phyloP scores from a whole-genome alignment of 2,113 vertebrate species.

The Actenoides lindsayi region DNA sequence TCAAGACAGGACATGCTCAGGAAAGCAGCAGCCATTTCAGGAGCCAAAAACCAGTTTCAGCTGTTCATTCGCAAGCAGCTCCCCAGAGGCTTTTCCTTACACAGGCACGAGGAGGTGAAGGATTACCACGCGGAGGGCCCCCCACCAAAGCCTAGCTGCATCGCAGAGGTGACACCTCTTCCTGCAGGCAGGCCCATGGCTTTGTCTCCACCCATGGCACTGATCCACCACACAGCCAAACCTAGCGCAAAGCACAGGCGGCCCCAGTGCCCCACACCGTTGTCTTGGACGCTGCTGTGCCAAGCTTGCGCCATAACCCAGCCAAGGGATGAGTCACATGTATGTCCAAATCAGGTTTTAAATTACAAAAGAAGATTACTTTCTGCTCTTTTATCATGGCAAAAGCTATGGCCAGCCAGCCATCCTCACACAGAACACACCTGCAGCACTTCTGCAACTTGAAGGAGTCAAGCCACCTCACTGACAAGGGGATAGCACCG shows the following conservation, averaged over 20 bases:
- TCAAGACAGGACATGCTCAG: not conserved
- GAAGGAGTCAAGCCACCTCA: not conserved
- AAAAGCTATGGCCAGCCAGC: not conserved
- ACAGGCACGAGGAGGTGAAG: not conserved
- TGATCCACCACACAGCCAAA: not conserved
- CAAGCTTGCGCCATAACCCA: not conserved
- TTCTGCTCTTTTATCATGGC: not conserved
- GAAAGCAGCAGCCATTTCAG: not conserved
- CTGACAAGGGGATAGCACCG: not conserved
- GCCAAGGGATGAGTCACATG: fast-evolving
- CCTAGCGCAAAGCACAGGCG: not conserved
- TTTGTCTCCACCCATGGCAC: not conserved
- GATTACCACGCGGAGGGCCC: not conserved
- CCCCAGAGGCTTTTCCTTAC: not conserved
- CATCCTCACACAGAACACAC: not conserved
- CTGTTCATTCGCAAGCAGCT: not conserved
- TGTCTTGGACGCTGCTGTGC: not conserved
- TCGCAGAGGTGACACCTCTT: not conserved
- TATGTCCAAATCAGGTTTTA: not conserved
- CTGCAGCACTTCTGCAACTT: not conserved
- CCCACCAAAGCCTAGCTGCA: not conserved
- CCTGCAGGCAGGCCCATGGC: not conserved
- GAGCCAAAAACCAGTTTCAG: not conserved
- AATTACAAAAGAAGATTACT: not conserved
- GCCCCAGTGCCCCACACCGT: not conserved